Percentiles rank a stretch among this genome's conserved stretches.
phyloP scores from a whole-genome alignment of 2,888 invertebrate genomes.

The Coleophora flavipennella region DNA sequence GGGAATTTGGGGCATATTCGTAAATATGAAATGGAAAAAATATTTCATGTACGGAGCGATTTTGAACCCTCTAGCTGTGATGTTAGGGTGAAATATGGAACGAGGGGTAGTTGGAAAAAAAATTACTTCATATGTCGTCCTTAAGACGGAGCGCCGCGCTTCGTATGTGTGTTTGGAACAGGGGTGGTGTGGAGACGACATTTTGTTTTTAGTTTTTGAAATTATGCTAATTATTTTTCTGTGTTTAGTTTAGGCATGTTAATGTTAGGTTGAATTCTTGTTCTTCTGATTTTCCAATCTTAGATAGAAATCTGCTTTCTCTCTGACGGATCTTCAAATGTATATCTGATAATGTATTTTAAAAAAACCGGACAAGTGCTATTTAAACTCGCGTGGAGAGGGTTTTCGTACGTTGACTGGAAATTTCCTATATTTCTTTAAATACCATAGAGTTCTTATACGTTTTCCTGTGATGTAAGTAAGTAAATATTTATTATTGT shows the following conservation, averaged over 20 bases:
- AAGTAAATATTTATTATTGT: no score
- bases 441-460: no score
- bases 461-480: no score
- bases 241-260: background rate
- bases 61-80: slow-evolving; percentile 28
- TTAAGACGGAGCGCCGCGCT: slow-evolving; percentile 71
- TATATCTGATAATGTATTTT: no score
- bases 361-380: no score
- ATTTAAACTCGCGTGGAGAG: no score
- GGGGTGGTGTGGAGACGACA: slow-evolving; percentile 29
- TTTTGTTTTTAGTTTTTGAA: background rate
- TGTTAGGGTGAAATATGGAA: slow-evolving; percentile 32
- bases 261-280: no score
- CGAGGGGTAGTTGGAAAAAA: slow-evolving; percentile 55
- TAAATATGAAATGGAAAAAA: slow-evolving; percentile 75
- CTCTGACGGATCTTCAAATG: no score
- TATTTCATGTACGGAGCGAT: slow-evolving; percentile 49
- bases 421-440: no score
- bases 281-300: no score
- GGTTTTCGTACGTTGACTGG: no score
- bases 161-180: slow-evolving; percentile 66
- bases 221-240: background rate
- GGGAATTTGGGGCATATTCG: slow-evolving; percentile 75
- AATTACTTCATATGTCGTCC: slow-evolving; percentile 74
- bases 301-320: no score